Conservation (phyloP, 2,888 invertebrate genomes). For the Ptychoptera contaminata region DNA sequence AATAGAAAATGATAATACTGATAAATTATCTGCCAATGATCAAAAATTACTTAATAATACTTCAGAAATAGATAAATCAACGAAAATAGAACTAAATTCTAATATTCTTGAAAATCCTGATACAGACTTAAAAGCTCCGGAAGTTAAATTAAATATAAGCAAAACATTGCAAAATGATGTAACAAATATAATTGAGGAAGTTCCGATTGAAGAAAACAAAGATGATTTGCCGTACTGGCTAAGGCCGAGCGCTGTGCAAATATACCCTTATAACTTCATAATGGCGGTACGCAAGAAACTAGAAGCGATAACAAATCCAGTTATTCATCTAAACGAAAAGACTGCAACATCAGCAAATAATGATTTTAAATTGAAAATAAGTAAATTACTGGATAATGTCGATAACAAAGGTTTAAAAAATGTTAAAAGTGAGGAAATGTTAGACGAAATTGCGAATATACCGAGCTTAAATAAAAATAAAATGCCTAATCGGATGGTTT, state of each 20-base stretch:
- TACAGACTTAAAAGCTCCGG: background rate
- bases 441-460: background rate
- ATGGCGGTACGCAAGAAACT: slow-evolving; percentile 42
- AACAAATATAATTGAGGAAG: slow-evolving; percentile 4
- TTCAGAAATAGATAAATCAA: background rate
- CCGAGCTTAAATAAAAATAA: background rate
- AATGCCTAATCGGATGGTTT: background rate
- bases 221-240: slow-evolving; percentile 22
- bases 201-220: background rate
- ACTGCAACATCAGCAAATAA: background rate
- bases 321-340: background rate
- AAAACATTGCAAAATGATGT: background rate
- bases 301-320: slow-evolving; percentile 19
- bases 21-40: too few relatives aligned
- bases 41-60: too few relatives aligned
- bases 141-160: background rate
- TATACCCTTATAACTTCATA: slow-evolving; percentile 44
- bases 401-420: background rate
- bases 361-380: background rate
- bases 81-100: slow-evolving; percentile 11
- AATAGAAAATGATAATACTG: too few relatives aligned
- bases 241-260: slow-evolving; percentile 26
- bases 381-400: background rate
- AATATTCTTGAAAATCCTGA: too few relatives aligned
- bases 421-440: background rate